These are phyloP conservation scores for Eupithecia inturbata DNA, from an alignment of 2,888 invertebrate genomes.

Conservation along the genomic window DNA sequence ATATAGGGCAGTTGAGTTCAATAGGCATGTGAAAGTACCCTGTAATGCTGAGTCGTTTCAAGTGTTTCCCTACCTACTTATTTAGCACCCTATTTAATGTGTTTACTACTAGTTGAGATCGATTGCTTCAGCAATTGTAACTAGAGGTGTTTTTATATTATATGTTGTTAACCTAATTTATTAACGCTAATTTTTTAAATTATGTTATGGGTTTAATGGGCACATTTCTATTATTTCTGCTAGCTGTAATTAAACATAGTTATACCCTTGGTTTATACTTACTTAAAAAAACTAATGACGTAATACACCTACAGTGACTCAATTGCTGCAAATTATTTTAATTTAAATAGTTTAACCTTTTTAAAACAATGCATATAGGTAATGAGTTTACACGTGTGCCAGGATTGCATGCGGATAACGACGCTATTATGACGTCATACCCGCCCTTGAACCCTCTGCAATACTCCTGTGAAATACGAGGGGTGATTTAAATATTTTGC, in stretches of 20 bases:
- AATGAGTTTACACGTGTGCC: constrained; percentile 31
- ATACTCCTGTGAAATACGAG: constrained; percentile 43
- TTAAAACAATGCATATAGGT: constrained; percentile 8
- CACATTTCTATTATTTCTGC: neutral
- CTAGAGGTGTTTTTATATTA: neutral
- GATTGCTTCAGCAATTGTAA: neutral
- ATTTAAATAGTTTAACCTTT: neutral
- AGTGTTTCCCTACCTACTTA: constrained; percentile 22
- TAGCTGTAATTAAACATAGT: neutral
- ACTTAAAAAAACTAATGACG: neutral
- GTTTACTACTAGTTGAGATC: neutral
- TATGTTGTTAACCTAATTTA: too few relatives aligned
- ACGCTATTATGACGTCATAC: constrained; percentile 53
- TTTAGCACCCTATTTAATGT: constrained; percentile 23
- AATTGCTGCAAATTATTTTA: neutral
- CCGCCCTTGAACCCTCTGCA: constrained; percentile 59
- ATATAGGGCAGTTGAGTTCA: constrained; percentile 1
- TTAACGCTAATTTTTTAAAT: too few relatives aligned
- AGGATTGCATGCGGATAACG: constrained; percentile 35
- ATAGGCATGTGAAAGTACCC: neutral
- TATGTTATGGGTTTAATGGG: neutral
- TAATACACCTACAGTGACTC: neutral
- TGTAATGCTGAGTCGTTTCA: constrained; percentile 17
- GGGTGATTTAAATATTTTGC: constrained; percentile 26
- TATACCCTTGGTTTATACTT: neutral